Evolutionary conservation across 2,888 invertebrate genomes (phyloP).

Genomic region (Cryptus viduatorius): DNA sequence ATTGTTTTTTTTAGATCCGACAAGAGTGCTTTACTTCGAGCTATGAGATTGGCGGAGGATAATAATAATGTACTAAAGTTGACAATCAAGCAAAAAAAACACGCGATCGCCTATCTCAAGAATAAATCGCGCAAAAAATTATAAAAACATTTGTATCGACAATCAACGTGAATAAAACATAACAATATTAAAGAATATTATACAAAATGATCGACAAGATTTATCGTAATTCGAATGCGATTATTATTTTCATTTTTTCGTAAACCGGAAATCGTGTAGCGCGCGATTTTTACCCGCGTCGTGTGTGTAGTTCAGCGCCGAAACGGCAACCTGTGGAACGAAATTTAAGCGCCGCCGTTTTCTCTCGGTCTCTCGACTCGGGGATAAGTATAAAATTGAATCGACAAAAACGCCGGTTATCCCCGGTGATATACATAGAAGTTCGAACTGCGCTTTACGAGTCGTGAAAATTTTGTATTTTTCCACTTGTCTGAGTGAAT

Average conservation of each 20-base stretch:
- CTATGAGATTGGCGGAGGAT: slow-evolving; percentile 50
- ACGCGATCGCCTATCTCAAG: slow-evolving; percentile 56
- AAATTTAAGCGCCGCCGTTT: slow-evolving; percentile 23
- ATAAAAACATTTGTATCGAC: slow-evolving; percentile 1
- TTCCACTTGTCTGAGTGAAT: background rate
- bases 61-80: slow-evolving; percentile 51
- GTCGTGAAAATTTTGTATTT: slow-evolving; percentile 18
- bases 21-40: slow-evolving; percentile 33
- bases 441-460: slow-evolving; percentile 24
- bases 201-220: background rate
- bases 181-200: background rate
- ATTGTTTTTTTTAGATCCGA: slow-evolving; percentile 46
- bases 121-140: slow-evolving; percentile 48
- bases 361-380: background rate
- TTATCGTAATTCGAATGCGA: background rate
- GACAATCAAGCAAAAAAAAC: slow-evolving; percentile 54
- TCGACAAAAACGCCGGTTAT: slow-evolving; percentile 48
- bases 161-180: background rate
- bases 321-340: slow-evolving; percentile 14
- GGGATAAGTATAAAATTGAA: slow-evolving; percentile 25
- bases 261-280: slow-evolving; percentile 14
- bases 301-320: background rate
- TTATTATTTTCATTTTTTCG: background rate
- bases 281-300: background rate
- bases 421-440: slow-evolving; percentile 35